phyloP scores from a whole-genome alignment of 2,113 vertebrate genomes.

The Elephantulus edwardii region DNA sequence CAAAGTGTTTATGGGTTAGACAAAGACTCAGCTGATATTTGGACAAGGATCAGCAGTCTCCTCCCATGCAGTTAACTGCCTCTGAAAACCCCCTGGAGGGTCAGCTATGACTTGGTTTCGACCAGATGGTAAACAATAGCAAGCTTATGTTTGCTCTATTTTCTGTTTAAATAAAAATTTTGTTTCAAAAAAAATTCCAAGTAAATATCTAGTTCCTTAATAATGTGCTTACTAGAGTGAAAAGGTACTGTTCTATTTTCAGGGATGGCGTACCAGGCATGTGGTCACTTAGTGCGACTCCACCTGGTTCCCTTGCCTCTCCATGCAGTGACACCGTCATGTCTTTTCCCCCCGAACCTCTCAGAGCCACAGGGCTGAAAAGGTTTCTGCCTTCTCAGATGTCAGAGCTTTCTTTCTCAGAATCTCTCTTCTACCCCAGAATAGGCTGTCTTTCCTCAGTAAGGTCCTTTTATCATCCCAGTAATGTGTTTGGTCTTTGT shows the following conservation, averaged over 20 bases:
- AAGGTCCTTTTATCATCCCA: too few species aligned
- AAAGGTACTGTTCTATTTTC: neutral
- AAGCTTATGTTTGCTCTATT: neutral
- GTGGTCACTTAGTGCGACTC: too few species aligned
- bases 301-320: neutral
- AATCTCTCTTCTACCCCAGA: neutral
- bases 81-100: too few species aligned
- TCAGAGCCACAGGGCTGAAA: neutral
- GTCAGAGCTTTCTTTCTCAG: neutral
- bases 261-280: neutral
- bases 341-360: neutral
- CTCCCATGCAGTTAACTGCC: too few species aligned
- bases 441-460: neutral
- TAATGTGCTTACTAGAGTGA: too few species aligned
- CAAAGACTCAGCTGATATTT: neutral
- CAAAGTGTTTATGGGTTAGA: neutral
- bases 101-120: too few species aligned
- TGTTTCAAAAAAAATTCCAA: neutral
- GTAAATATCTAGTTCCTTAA: neutral
- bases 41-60: too few species aligned
- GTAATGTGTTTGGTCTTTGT: accelerated
- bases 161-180: neutral
- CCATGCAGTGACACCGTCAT: accelerated
- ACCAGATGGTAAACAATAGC: too few species aligned
- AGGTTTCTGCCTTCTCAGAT: neutral